Evolutionary conservation across 2,888 invertebrate species (phyloP), one percentile per base, ranked within the genome.

Genomic region (Lycophotia porphyrea): DNA sequence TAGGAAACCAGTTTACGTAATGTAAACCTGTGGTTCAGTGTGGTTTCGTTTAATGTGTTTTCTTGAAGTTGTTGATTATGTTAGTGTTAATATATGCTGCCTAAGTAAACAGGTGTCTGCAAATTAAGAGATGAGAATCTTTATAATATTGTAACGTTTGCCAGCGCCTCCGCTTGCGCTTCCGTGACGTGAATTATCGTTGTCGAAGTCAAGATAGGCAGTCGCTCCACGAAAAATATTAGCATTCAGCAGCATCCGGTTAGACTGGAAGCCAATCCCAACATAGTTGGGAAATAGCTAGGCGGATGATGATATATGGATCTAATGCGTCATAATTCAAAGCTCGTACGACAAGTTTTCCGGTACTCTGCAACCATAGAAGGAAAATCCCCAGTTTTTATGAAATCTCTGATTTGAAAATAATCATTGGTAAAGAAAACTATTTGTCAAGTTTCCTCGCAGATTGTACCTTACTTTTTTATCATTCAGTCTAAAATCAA

Each of bases 1-100:
- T 55, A n/a, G 36, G 21, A 15, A 65, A 66, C 44, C 44, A 64
- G 36, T 67, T 61, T 67, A 64, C 13, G 47, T 65, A 61, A 47
- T 47, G 13, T 52, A 44, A n/a, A n/a, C n/a, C n/a, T n/a, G n/a
- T n/a, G n/a, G n/a, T n/a, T n/a, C n/a, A n/a, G n/a, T n/a, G n/a
- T n/a, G n/a, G n/a, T 21, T 44, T 52, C 7, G 13, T 34, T 58
- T 52, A 65, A 39, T 39, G 27, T 49, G 27, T 42, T 64, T 24
- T 11, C 27, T 39, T n/a, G 24, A 63, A 47, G 27, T 63, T 27
- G n/a, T 74, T 80, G 39, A 24, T 24, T 80, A 21, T 49, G 11
- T 71, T 36, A 5, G 60, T 5, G 36, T 21, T 21, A 36, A 34
- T 21, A 8, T 4, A 27, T 49, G 21, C n/a, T 5, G 18, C n/a